A percentile compares a stretch with the other conserved stretches of the same genome.
Evolutionary conservation across 2,797 vertebrate species (phyloP).

Genomic region (Dicrostonyx torquatus): DNA sequence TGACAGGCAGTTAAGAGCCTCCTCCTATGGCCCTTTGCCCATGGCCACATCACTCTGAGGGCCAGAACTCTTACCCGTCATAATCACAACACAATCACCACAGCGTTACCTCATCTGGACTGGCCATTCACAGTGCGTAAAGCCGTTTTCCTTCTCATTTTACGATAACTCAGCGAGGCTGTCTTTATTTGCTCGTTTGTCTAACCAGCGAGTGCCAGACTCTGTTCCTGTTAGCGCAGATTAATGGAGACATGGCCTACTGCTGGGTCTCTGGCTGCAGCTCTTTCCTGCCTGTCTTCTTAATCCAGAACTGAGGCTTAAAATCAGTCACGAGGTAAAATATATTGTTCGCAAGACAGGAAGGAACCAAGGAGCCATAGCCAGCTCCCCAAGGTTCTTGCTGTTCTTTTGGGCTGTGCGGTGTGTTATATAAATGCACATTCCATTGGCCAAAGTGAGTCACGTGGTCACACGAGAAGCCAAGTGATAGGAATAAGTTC

Average conservation of each 20-base stretch:
- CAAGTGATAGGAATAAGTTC: neutral
- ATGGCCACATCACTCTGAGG: neutral
- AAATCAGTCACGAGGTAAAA: neutral
- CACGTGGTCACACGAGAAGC: neutral
- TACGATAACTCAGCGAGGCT: neutral
- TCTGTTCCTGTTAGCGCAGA: neutral
- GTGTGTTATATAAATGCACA: neutral
- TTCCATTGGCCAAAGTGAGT: constrained; percentile 4
- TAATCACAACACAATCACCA: neutral
- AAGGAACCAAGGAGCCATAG: neutral
- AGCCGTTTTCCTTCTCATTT: constrained; percentile 31
- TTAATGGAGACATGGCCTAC: neutral
- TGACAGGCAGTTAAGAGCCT: constrained; percentile 80
- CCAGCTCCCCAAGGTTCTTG: neutral
- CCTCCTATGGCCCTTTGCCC: constrained; percentile 61
- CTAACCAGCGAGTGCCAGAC: neutral
- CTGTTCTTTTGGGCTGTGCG: neutral
- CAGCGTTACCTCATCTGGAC: neutral
- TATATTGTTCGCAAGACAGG: neutral
- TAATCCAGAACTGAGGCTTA: neutral
- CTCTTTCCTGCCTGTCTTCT: neutral
- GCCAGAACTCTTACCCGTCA: neutral
- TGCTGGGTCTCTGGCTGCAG: neutral
- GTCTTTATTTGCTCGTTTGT: neutral
- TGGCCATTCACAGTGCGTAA: neutral